Conservation (phyloP, 2,797 vertebrate species). For the Australoheros facetus region DNA sequence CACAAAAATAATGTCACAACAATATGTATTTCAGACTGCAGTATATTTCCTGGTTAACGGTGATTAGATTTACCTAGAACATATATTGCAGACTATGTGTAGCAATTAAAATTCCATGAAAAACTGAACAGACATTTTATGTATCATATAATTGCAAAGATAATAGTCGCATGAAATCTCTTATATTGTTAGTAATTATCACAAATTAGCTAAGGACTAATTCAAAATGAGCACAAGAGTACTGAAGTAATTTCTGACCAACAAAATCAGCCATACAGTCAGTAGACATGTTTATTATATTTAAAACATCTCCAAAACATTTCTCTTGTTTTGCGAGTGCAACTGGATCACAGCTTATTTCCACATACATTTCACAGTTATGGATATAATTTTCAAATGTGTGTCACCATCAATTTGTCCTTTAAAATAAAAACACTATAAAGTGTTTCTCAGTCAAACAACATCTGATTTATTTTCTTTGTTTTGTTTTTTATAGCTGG, state of each 20-base stretch:
- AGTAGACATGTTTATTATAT: not conserved
- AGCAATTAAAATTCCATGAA: conserved; percentile 9
- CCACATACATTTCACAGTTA: not conserved
- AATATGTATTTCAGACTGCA: conserved; percentile 48
- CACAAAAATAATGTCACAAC: conserved; percentile 48
- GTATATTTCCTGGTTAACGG: conserved; percentile 27
- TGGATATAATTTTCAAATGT: conserved; percentile 28
- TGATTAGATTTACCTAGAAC: conserved; percentile 44
- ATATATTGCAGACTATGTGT: conserved; percentile 23
- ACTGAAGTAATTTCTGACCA: not conserved
- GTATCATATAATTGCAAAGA: conserved; percentile 18
- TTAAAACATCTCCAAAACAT: not conserved
- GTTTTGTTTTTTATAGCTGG: not conserved
- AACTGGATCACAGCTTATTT: not conserved
- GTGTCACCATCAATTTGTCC: conserved; percentile 29
- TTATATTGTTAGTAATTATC: conserved; percentile 47
- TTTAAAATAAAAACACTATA: conserved; percentile 19
- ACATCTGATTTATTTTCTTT: not conserved
- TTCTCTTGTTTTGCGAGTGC: not conserved
- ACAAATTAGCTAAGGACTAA: conserved; percentile 12
- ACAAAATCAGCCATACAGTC: not conserved
- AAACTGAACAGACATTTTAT: conserved; percentile 24
- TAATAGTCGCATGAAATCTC: conserved; percentile 28
- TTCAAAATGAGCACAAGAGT: not conserved
- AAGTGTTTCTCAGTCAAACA: not conserved